Conservation (phyloP, 2,888 invertebrate genomes). For the Platerodrilus igneus region DNA sequence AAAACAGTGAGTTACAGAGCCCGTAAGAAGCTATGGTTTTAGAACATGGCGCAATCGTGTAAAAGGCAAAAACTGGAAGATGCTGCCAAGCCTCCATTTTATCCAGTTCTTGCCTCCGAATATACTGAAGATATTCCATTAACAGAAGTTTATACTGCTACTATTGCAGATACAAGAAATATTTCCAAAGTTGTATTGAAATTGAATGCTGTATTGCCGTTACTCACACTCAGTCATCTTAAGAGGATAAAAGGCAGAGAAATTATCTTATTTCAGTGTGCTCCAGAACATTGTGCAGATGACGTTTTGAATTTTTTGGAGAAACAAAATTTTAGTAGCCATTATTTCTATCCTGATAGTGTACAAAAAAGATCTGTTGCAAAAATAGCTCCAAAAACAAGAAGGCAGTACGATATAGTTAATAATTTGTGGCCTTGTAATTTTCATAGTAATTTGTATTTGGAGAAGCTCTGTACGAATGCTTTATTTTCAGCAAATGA, state of each 20-base stretch:
- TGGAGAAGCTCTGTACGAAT: conserved; percentile 64
- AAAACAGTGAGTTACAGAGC: no score
- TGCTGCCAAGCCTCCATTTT: conserved; percentile 3
- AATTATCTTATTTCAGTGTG: conserved; percentile 53
- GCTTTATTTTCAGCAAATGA: conserved; percentile 57
- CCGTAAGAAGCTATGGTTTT: no score
- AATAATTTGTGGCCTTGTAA: conserved; percentile 73
- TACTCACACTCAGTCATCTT: conserved; percentile 62
- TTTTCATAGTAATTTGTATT: conserved; percentile 72
- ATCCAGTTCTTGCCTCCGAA: conserved; percentile 55
- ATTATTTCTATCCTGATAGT: conserved; percentile 52
- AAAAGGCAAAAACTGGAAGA: conserved; percentile 23
- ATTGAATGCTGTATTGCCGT: conserved; percentile 56
- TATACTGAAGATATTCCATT: conserved; percentile 50
- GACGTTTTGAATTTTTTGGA: conserved; percentile 40
- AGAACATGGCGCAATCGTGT: no score
- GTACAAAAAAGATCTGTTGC: conserved; percentile 58
- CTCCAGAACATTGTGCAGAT: conserved; percentile 35
- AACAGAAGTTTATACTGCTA: conserved; percentile 57
- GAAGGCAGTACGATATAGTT: conserved; percentile 60
- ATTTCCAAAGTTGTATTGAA: conserved; percentile 59
- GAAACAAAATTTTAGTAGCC: conserved; percentile 49
- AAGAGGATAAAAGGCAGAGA: conserved; percentile 64
- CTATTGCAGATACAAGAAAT: conserved; percentile 56
- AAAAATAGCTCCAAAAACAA: conserved; percentile 57